Conservation (phyloP, 2,888 invertebrate genomes). For the Ommatoiulus sabulosus region DNA sequence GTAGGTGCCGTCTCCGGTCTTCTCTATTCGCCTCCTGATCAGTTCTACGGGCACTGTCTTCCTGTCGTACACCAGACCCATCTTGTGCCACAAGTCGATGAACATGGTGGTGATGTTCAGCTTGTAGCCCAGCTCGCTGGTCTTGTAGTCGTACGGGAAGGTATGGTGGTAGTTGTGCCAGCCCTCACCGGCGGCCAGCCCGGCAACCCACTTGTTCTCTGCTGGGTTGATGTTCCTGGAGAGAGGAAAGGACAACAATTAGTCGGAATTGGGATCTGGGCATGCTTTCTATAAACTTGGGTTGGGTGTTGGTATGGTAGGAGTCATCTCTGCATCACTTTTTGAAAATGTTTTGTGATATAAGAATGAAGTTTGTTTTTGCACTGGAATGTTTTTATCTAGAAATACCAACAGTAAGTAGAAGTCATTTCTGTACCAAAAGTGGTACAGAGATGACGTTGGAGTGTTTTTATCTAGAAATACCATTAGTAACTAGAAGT, state of each 20-base stretch:
- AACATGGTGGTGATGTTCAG: slow-evolving; percentile 81
- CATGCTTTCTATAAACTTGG: too few relatives aligned
- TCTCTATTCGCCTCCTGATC: slow-evolving; percentile 76
- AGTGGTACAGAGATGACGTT: too few relatives aligned
- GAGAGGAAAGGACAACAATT: background rate
- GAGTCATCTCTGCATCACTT: too few relatives aligned
- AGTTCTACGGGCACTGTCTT: slow-evolving; percentile 79
- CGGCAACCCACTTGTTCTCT: slow-evolving; percentile 63
- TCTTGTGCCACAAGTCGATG: slow-evolving; percentile 82
- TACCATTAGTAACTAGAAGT: too few relatives aligned
- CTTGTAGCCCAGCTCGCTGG: slow-evolving; percentile 81
- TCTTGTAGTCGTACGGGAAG: slow-evolving; percentile 94
- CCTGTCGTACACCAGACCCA: slow-evolving; percentile 90
- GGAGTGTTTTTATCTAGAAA: too few relatives aligned
- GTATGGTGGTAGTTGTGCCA: slow-evolving; percentile 97
- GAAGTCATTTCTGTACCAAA: too few relatives aligned
- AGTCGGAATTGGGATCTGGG: too few relatives aligned
- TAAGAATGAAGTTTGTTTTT: too few relatives aligned
- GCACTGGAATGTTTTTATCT: too few relatives aligned
- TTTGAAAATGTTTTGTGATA: too few relatives aligned
- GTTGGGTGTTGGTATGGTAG: too few relatives aligned
- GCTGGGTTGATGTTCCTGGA: slow-evolving; percentile 62
- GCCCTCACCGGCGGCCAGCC: slow-evolving; percentile 82
- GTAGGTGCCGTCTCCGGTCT: slow-evolving; percentile 78
- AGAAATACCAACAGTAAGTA: too few relatives aligned